phyloP scores from a whole-genome alignment of 2,113 vertebrate species.

The Pseudolaguvia tuberculata region DNA sequence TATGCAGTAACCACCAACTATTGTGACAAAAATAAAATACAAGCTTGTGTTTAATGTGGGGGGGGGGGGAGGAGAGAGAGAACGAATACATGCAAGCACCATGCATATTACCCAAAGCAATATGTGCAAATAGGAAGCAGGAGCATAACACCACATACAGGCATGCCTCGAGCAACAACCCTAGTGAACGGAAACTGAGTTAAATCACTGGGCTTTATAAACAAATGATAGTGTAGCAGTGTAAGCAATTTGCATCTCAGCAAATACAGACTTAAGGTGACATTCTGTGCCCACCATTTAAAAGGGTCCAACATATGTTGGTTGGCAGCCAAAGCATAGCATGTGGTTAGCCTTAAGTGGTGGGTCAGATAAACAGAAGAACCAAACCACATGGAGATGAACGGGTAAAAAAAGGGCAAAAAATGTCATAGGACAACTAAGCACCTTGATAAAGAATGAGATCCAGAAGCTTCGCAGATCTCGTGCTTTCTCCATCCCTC shows the following conservation, averaged over 20 bases:
- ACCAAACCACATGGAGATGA: conserved; percentile 24
- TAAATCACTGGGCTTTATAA: conserved; percentile 26
- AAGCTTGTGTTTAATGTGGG: conserved; percentile 40
- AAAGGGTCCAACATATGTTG: not conserved
- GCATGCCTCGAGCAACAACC: conserved; percentile 42
- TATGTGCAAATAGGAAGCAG: conserved; percentile 1
- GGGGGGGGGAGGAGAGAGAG: too few relatives aligned
- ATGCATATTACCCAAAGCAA: conserved; percentile 40
- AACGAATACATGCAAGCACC: conserved; percentile 60
- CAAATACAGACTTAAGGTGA: conserved; percentile 6
- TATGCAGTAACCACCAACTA: conserved; percentile 63
- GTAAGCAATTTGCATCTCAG: not conserved
- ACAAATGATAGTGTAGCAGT: conserved; percentile 17
- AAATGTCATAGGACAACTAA: conserved; percentile 30
- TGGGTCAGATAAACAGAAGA: conserved; percentile 31
- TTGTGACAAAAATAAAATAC: conserved; percentile 37
- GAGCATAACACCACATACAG: conserved; percentile 4
- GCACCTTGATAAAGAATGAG: conserved; percentile 44
- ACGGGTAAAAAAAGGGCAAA: conserved; percentile 14
- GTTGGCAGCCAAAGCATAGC: conserved; percentile 28
- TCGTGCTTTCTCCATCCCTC: conserved; percentile 34
- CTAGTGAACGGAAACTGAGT: conserved; percentile 25
- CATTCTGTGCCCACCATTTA: conserved; percentile 14
- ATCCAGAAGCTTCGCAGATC: conserved; percentile 41
- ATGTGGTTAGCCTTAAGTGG: conserved; percentile 31